Evolutionary conservation across 2,797 vertebrate genomes (phyloP).

Genomic region (Chloroceryle amazona): DNA sequence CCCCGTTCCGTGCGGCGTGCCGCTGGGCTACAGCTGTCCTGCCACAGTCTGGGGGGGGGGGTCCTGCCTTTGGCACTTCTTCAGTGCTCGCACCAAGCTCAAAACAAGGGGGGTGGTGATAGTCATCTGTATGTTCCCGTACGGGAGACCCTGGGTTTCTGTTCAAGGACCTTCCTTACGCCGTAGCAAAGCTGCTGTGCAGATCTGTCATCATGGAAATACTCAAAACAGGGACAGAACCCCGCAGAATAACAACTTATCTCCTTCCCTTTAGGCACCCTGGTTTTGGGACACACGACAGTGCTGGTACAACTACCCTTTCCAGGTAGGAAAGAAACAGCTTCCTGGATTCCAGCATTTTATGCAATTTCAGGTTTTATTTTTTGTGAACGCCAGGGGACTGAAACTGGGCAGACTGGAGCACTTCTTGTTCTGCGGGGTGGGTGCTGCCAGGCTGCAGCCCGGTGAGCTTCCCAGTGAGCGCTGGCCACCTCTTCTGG

Average conservation of each 20-base stretch:
- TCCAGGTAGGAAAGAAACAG: conserved; percentile 85
- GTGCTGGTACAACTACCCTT: conserved; percentile 96
- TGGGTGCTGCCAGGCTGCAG: neutral
- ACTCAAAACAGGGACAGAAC: neutral
- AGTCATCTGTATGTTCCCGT: neutral
- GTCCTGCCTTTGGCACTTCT: neutral
- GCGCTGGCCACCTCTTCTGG: neutral
- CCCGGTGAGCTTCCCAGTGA: neutral
- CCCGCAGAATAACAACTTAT: neutral
- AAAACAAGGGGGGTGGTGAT: neutral
- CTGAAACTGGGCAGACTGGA: neutral
- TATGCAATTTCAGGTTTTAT: neutral
- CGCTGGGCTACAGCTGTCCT: neutral
- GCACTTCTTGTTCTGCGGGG: neutral
- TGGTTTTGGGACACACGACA: conserved; percentile 97
- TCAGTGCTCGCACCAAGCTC: neutral
- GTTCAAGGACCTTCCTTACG: neutral
- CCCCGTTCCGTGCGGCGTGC: neutral
- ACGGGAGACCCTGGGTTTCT: neutral
- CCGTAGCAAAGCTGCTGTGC: neutral
- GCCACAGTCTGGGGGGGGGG: neutral
- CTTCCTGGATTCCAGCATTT: neutral
- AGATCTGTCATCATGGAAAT: neutral
- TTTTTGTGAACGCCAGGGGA: neutral
- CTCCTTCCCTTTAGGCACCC: conserved; percentile 82